Conservation (phyloP, 2,113 vertebrate species). For the Hydrolagus affinis region DNA sequence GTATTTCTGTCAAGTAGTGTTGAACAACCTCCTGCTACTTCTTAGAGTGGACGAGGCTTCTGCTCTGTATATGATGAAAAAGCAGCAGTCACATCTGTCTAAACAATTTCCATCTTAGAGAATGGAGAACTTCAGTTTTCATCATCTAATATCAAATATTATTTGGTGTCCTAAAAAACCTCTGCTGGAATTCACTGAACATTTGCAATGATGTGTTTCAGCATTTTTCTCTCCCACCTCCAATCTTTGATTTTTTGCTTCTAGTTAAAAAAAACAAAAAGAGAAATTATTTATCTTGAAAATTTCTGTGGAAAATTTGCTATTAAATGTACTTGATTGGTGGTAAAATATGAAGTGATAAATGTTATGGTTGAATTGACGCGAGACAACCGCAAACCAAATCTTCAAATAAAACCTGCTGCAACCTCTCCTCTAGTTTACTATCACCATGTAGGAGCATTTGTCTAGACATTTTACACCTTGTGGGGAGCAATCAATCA, state of each 20-base stretch:
- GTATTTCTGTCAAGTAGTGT: background rate
- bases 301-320: background rate
- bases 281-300: background rate
- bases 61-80: background rate
- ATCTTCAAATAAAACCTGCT: background rate
- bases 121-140: constrained; percentile 19
- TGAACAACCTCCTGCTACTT: background rate
- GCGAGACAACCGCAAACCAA: background rate
- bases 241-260: background rate
- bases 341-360: background rate
- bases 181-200: too few relatives aligned
- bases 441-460: background rate
- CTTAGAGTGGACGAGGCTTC: background rate
- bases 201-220: background rate
- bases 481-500: background rate
- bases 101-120: background rate
- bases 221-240: background rate
- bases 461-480: constrained; percentile 11
- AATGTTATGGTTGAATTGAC: background rate
- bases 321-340: background rate
- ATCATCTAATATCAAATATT: background rate
- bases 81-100: background rate
- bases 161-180: background rate
- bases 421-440: background rate
- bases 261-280: background rate